Evolutionary conservation across 2,113 vertebrate species (phyloP).

Genomic region (Ramphastos sulfuratus): DNA sequence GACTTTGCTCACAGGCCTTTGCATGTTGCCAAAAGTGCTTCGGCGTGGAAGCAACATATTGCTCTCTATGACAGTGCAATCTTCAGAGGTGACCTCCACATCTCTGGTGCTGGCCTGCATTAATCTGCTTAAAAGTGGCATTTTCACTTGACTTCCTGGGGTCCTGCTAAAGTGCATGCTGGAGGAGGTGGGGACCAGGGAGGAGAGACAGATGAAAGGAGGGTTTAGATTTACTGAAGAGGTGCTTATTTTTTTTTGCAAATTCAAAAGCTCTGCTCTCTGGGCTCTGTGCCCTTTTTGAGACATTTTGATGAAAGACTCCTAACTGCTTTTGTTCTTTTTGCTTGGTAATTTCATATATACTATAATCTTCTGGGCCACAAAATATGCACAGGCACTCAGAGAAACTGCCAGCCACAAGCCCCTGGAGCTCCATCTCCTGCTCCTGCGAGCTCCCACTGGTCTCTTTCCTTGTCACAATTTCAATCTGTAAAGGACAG

Average conservation of each 20-base stretch:
- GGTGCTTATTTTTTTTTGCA: background rate
- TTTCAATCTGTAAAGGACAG: background rate
- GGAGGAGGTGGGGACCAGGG: background rate
- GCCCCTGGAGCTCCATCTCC: background rate
- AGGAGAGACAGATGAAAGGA: background rate
- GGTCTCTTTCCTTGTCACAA: background rate
- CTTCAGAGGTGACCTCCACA: background rate
- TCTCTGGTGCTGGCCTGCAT: background rate
- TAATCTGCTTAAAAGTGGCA: background rate
- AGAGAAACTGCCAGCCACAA: background rate
- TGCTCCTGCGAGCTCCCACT: background rate
- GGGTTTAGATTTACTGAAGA: background rate
- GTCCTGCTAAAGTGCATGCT: background rate
- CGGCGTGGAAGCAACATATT: background rate
- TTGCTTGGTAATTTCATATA: background rate
- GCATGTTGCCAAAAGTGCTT: background rate
- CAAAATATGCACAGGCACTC: background rate
- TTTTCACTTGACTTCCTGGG: background rate
- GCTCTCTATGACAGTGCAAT: background rate
- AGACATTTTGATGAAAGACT: background rate
- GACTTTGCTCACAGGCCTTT: background rate
- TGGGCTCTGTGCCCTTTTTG: background rate
- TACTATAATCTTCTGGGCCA: background rate
- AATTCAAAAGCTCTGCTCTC: background rate
- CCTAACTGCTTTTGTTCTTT: background rate